These are phyloP conservation scores for Eulemur rufifrons DNA, from an alignment of 2,113 vertebrate species.

Conservation along the genomic window DNA sequence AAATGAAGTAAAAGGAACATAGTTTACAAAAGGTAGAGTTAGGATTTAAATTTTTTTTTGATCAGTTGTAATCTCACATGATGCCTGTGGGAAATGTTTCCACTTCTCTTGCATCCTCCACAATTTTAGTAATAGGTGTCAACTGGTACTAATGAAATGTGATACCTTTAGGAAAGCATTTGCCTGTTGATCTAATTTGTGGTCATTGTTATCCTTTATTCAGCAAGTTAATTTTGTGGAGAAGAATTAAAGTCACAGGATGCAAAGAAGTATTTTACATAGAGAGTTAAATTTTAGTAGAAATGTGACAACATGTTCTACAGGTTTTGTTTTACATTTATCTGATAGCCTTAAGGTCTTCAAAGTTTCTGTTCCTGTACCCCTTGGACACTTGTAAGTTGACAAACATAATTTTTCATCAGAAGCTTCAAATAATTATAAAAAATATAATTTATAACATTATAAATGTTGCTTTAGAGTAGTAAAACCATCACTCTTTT, in stretches of 20 bases:
- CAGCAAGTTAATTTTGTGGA: neutral
- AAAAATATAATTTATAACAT: neutral
- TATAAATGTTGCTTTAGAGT: neutral
- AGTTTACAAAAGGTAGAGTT: neutral
- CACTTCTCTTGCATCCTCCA: neutral
- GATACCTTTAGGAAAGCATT: conserved; percentile 12
- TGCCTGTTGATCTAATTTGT: neutral
- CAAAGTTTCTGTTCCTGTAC: neutral
- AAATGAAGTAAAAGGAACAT: conserved; percentile 28
- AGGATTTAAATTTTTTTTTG: conserved; percentile 8
- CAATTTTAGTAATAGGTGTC: conserved; percentile 18
- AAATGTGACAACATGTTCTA: neutral
- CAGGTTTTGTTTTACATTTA: neutral
- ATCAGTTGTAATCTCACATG: neutral
- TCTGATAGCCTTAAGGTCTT: neutral
- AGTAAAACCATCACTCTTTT: neutral
- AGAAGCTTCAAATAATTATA: neutral
- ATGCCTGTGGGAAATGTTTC: neutral
- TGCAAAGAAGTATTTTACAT: neutral
- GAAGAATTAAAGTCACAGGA: conserved; percentile 21
- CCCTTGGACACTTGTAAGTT: neutral
- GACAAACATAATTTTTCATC: neutral
- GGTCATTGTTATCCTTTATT: neutral
- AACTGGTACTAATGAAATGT: conserved; percentile 25
- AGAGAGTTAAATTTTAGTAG: neutral